Base-by-base conservation (phyloP, 2,113 vertebrate genomes). In the Poeciliopsis prolifica region DNA sequence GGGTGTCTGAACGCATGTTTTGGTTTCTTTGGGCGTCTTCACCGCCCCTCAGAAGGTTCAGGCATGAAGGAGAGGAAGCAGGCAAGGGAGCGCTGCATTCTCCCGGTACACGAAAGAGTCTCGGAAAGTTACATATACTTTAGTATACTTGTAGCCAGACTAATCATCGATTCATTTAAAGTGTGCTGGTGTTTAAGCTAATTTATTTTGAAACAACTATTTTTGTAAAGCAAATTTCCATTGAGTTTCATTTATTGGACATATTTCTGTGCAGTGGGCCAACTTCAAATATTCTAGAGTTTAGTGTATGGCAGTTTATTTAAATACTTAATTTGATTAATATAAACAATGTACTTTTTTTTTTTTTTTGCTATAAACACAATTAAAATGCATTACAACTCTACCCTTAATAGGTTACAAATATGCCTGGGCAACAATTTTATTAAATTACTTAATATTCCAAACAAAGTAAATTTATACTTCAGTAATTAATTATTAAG, bases 21-120 rank as follows among this genome's bases (percentile, higher is more conserved):
- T 63, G 31, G 60, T 75, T 84, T 79, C 75, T 81, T 82, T 82
- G 61, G 68, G 51, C 82, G 77, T 61, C 63, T 11, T 62, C 67
- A 68, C 9, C 72, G 65, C 69, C 81, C 68, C 77, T 86, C 76
- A 87, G 68, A 69, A 37, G 40, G 61, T 75, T 81, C 80, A 80
- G 72, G 87, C 77, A 84, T 77, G 80, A 77, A 79, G 73, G 65
- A 79, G 61, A 58, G 51, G 51, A 58, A 58, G 77, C 75, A 79
- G 66, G 82, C 82, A 89, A 90, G 83, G 86, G 85, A 81, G 85
- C 42, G 68, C 65, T 79, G 70, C 29, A 67, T 76, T 77, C 66
- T 70, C 17, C 44, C 3, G 5, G 51, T n/a, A 58, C 2, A 58
- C 10, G 9, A 19, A 51, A 24, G 51, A n/a, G 7, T 22, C 17